Conservation (phyloP, 2,888 invertebrate species). For the Apodemia duryi region DNA sequence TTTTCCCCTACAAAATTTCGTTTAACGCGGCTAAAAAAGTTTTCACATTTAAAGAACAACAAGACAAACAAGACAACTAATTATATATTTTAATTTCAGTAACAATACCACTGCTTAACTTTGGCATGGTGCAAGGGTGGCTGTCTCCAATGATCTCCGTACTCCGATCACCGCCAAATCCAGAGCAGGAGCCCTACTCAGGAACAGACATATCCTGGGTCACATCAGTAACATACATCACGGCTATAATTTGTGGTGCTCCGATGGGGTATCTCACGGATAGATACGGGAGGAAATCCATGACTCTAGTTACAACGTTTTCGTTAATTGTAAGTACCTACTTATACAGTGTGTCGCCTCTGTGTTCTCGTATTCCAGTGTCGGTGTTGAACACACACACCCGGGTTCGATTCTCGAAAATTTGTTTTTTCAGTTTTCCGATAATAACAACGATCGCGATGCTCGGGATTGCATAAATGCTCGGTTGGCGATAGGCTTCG, state of each 20-base stretch:
- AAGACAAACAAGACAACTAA: too few species aligned
- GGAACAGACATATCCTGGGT: slow-evolving; percentile 63
- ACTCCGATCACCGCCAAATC: slow-evolving; percentile 56
- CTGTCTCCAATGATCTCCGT: slow-evolving; percentile 67
- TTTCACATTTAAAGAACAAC: too few species aligned
- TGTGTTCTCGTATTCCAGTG: too few species aligned
- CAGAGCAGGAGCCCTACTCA: slow-evolving; percentile 52
- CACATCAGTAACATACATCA: slow-evolving; percentile 68
- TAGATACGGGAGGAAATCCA: slow-evolving; percentile 60
- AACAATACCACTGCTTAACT: slow-evolving; percentile 64
- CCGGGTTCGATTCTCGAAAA: too few species aligned
- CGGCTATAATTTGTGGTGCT: slow-evolving; percentile 65
- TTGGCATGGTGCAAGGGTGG: slow-evolving; percentile 74
- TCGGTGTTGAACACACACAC: too few species aligned
- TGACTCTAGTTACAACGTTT: slow-evolving; percentile 61
- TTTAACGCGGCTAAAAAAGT: too few species aligned
- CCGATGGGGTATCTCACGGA: slow-evolving; percentile 71
- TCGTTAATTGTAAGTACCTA: slow-evolving; percentile 63
- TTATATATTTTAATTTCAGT: slow-evolving; percentile 43
- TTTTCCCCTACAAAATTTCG: too few species aligned
- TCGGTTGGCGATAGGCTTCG: too few species aligned
- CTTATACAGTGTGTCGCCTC: too few species aligned
- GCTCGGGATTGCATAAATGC: too few species aligned
- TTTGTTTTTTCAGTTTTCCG: too few species aligned
- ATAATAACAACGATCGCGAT: too few species aligned